Percentiles rank a stretch among this genome's conserved stretches.
Conservation (phyloP, 1,140 invertebrate genomes). For the Acromyrmex heyeri region DNA sequence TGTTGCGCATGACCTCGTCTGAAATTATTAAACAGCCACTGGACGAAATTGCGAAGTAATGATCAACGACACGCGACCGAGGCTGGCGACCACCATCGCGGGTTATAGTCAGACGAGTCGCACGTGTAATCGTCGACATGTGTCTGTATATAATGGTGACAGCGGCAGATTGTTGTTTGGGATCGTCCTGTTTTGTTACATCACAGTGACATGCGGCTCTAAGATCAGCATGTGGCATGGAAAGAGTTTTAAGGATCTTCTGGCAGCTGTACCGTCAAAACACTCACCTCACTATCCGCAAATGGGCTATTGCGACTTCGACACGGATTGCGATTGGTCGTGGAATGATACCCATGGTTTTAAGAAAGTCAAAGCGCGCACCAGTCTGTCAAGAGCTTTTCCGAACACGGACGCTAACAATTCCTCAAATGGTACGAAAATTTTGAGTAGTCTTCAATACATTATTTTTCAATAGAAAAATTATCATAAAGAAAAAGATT, state of each 20-base stretch:
- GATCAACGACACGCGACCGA: constrained; percentile 49
- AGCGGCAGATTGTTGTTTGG: constrained; percentile 56
- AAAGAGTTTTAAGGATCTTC: constrained; percentile 63
- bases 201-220: constrained; percentile 58
- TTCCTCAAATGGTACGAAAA: neutral
- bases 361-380: constrained; percentile 42
- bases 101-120: constrained; percentile 41
- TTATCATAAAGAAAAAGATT: neutral
- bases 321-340: constrained; percentile 77
- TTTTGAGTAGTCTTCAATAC: neutral
- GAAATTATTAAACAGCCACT: constrained; percentile 49
- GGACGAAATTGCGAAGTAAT: constrained; percentile 66
- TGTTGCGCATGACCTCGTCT: constrained; percentile 19
- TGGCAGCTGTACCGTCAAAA: constrained; percentile 44
- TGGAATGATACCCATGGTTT: constrained; percentile 79
- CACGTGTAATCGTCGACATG: constrained; percentile 8
- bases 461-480: constrained; percentile 4
- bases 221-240: constrained; percentile 52
- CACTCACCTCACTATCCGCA: neutral
- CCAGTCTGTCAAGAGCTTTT: neutral
- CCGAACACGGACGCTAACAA: constrained; percentile 75
- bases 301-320: constrained; percentile 80
- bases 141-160: neutral
- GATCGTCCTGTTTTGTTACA: constrained; percentile 66
- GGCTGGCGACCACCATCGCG: constrained; percentile 45